Base-by-base conservation (phyloP, 2,113 vertebrate species). In the Callionymus lyra region DNA sequence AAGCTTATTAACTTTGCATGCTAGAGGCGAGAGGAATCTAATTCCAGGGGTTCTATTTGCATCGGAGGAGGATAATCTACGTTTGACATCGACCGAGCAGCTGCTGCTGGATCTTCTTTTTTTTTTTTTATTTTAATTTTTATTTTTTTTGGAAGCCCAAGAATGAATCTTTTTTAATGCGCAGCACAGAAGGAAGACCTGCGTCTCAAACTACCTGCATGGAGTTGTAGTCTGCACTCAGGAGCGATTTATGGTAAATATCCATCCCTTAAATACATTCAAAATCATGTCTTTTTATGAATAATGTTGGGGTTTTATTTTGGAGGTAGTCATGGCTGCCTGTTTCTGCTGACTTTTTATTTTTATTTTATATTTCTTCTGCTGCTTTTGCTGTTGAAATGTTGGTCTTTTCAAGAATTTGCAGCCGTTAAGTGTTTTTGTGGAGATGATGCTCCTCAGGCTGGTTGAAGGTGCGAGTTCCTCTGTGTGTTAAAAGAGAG, bases 181-280 rank as follows among this genome's bases (percentile, higher is more conserved):
- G 64, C 63, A 70, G 45, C 57, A 10, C 63, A 59, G 47, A 71
- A 65, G 66, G 56, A 56, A 49, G 46, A 65, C 70, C 50, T 53
- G 64, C 68, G 69, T 59, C 55, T 63, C 70, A 64, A 56, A n/a
- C 70, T 50, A 73, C 64, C 82, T 83, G 81, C 76, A 82, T 84
- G 84, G 84, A 79, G 70, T 59, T 82, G 57, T 84, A 86, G 77
- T 65, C 73, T 63, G 69, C 72, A 83, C 72, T 53, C 73, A 68
- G 59, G 72, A 81, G 55, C 76, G 70, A 84, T 87, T 84, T 84
- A 87, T 87, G 85, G 85, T 87, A 83, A 82, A 77, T 77, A 72
- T 68, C 35, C 51, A 15, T 59, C 47, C 15, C 59, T 2, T 10
- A 33, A 38, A 19, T 60, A n/a, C 38, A 47, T n/a, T 6, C 4